Conservation (phyloP, 2,797 vertebrate genomes). For the Enteromius argenteus region DNA sequence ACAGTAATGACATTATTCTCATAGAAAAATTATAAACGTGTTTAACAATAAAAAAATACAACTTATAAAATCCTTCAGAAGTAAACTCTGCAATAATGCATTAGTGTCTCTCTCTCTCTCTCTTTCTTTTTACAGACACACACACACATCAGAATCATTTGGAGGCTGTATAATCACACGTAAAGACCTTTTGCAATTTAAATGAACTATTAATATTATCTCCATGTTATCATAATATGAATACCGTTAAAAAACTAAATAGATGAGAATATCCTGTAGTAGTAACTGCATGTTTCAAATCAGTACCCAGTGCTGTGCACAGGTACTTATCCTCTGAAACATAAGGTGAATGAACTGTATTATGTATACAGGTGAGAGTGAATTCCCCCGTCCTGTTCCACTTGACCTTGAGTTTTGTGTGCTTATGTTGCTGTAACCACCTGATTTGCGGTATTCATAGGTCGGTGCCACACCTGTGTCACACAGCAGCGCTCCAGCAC, state of each 20-base stretch:
- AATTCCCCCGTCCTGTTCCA: background rate
- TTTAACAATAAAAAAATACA: background rate
- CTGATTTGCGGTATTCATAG: slow-evolving; percentile 53
- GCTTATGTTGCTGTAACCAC: slow-evolving; percentile 23
- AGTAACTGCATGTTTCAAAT: background rate
- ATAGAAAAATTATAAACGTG: too few relatives aligned
- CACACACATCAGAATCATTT: background rate
- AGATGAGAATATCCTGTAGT: too few relatives aligned
- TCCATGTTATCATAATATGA: background rate
- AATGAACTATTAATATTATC: background rate
- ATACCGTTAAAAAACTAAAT: background rate
- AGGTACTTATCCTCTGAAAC: background rate
- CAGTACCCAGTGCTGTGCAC: background rate
- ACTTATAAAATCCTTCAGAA: background rate
- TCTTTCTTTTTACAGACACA: background rate
- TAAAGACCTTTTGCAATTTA: background rate
- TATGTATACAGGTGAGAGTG: background rate
- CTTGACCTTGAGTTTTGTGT: slow-evolving; percentile 8
- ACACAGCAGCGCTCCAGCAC: slow-evolving; percentile 4
- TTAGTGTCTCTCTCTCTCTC: too few relatives aligned
- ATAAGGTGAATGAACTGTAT: background rate
- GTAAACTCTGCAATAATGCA: too few relatives aligned
- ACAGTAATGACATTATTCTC: background rate
- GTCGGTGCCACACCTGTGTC: slow-evolving; percentile 62
- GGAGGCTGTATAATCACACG: background rate